These are phyloP conservation scores for Potorous gilbertii DNA, from an alignment of 2,797 vertebrate species.

Conservation along the genomic window DNA sequence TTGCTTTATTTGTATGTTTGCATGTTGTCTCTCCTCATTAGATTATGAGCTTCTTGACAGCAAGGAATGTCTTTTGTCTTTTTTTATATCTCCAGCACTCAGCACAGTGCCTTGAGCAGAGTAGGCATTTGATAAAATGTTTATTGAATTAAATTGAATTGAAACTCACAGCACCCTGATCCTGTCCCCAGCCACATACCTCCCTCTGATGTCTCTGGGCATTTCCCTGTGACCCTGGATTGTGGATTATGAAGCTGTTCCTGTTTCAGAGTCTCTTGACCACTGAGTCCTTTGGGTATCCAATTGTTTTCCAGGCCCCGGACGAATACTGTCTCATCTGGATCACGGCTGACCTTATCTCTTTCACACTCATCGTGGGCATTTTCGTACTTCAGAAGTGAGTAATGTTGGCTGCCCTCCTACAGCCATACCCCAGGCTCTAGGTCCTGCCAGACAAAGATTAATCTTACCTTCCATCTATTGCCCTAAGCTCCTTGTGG, in stretches of 20 bases:
- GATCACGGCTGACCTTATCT: conserved; percentile 94
- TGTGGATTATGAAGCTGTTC: neutral
- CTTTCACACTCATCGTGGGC: conserved; percentile 90
- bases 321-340: conserved; percentile 94
- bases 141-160: neutral
- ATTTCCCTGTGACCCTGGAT: neutral
- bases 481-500: neutral
- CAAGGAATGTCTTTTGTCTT: neutral
- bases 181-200: neutral
- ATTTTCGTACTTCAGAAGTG: conserved; percentile 98
- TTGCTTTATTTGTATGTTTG: no score
- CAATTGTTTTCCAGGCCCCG: conserved; percentile 89
- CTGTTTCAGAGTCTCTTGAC: neutral
- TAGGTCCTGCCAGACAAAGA: neutral
- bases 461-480: neutral
- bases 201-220: neutral
- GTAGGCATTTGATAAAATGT: neutral
- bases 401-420: conserved; percentile 81
- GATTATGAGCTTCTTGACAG: no score
- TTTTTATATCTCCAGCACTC: neutral
- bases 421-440: neutral
- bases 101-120: neutral
- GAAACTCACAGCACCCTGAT: neutral
- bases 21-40: no score
- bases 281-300: conserved; percentile 30